Evolutionary conservation across 2,888 invertebrate genomes (phyloP), one percentile per base, ranked within the genome.

Genomic region (Sipha maydis): DNA sequence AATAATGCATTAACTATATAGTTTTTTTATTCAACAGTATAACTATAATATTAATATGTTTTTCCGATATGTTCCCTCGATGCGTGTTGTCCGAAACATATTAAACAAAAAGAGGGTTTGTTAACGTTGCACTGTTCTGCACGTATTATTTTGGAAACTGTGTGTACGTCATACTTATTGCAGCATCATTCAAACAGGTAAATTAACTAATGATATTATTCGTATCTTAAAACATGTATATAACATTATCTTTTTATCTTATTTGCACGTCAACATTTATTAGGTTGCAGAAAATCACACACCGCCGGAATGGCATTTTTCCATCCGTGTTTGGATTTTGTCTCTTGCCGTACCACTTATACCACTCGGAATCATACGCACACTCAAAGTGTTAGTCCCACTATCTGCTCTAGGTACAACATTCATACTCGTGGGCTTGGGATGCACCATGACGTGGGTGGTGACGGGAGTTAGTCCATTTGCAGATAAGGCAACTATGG

Each of bases 401-500:
- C 96, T 98, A 92, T 98, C 98, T 0, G 94, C 96, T 85, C 92
- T 97, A 61, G 98, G 98, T 75, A 98, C 98, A 91, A 90, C 96
- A 0, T 94, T 96, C 89, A 95, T 98, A 91, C 93, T 96, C 0
- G 92, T 94, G 5, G 96, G 97, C 1, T 95, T 99, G 90, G 80
- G 80, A 5, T 80, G 88, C 76, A 82, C 82, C 41, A 75, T 88
- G 48, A 25, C 9, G 11, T 88, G 79, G 75, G 93, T 93, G 8
- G 95, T 98, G 90, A 96, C 97, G 1, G 94, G 97, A 91, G 67
- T 25, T 25, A 82, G 75, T 31, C 80, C 73, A 9, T 80, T 96
- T 28, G n/a, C 69, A 34, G 21, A n/a, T n/a, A 31, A 56, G 31
- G 41, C 61, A 19, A 19, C 38, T 21, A 8, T 25, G 25, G 34